Evolutionary conservation across 2,797 vertebrate genomes (phyloP).

Genomic region (Danio kyathit): DNA sequence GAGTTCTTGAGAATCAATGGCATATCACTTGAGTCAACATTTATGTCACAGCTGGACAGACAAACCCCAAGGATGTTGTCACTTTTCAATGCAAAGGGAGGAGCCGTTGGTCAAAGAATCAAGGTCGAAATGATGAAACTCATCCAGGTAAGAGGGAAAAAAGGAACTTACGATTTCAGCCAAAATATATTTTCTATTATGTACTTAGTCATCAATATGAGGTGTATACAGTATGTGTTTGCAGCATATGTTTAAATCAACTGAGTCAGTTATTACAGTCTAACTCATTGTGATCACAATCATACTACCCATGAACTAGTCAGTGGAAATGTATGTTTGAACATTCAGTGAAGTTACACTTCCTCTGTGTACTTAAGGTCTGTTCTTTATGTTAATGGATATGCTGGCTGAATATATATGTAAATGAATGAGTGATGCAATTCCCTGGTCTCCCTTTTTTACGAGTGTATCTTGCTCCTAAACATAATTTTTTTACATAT

Average conservation of each 20-base stretch:
- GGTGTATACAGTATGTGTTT: slow-evolving; percentile 8
- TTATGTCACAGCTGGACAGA: slow-evolving; percentile 35
- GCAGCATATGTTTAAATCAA: slow-evolving; percentile 34
- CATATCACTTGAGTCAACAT: slow-evolving; percentile 26
- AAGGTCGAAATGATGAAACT: background rate
- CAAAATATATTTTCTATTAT: slow-evolving; percentile 40
- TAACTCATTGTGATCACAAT: slow-evolving; percentile 12
- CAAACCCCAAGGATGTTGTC: slow-evolving; percentile 46
- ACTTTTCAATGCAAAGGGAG: slow-evolving; percentile 47
- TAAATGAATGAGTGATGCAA: background rate
- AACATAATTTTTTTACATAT: background rate
- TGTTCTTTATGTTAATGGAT: slow-evolving; percentile 1
- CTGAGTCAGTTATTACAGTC: background rate
- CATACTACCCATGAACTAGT: slow-evolving; percentile 3
- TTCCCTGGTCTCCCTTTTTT: background rate
- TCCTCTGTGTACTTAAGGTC: background rate
- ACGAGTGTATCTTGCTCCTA: background rate
- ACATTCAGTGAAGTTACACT: background rate
- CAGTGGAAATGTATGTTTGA: too few species aligned
- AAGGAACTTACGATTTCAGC: background rate
- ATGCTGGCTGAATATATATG: slow-evolving; percentile 7
- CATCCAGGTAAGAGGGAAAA: slow-evolving; percentile 16
- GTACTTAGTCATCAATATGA: slow-evolving; percentile 7
- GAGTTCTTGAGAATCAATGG: background rate
- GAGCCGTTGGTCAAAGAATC: slow-evolving; percentile 42